Conservation (phyloP, 2,113 vertebrate genomes). For the Crotalus helleri region DNA sequence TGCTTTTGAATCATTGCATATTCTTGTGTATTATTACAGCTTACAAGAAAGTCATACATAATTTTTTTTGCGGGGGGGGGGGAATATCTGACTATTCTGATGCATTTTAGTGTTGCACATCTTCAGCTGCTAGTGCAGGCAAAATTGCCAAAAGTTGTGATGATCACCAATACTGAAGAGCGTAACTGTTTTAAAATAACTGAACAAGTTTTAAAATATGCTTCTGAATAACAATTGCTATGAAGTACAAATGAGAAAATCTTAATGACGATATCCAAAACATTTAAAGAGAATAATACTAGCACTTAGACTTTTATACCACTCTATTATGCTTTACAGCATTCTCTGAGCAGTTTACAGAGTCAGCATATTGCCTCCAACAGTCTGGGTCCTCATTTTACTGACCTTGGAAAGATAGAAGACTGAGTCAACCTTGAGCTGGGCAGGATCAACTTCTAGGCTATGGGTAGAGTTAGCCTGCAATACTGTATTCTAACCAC, state of each 20-base stretch:
- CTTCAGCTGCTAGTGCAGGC: background rate
- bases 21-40: background rate
- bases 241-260: background rate
- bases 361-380: too few species aligned
- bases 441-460: too few species aligned
- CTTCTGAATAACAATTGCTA: background rate
- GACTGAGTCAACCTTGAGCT: too few species aligned
- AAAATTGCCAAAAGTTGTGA: background rate
- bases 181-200: background rate
- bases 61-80: fast-evolving
- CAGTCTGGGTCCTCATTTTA: too few species aligned
- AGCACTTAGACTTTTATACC: too few species aligned
- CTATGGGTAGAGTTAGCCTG: too few species aligned
- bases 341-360: too few species aligned
- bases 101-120: background rate
- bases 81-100: background rate
- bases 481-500: too few species aligned
- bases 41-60: background rate
- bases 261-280: background rate
- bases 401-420: too few species aligned
- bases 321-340: too few species aligned
- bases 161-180: background rate
- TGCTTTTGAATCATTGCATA: background rate
- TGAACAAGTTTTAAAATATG: background rate
- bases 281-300: background rate